These are phyloP conservation scores for Plagiodera versicolora DNA, from an alignment of 2,888 invertebrate species.

Conservation along the genomic window DNA sequence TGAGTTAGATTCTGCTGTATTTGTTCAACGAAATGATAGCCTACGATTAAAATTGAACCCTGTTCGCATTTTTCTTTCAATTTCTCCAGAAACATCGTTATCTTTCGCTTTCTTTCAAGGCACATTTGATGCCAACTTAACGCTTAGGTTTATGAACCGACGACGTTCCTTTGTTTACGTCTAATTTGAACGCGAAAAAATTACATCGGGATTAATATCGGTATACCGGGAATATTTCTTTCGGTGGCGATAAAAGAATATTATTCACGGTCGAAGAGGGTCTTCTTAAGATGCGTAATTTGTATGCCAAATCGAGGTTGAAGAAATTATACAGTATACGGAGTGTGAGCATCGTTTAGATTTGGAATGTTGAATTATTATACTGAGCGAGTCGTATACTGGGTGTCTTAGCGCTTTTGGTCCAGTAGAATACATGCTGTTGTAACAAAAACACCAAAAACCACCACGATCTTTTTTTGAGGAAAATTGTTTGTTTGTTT, in stretches of 20 bases:
- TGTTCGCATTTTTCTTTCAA: slow-evolving; percentile 49
- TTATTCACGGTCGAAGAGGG: not conserved
- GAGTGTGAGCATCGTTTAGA: not conserved
- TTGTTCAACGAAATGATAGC: not conserved
- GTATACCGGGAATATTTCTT: slow-evolving; percentile 30
- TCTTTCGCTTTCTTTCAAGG: slow-evolving; percentile 17
- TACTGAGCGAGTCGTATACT: no score
- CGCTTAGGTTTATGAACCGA: slow-evolving; percentile 19
- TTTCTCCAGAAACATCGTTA: slow-evolving; percentile 39
- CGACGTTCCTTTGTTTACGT: slow-evolving; percentile 24
- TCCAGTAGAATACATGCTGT: no score
- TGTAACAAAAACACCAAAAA: no score
- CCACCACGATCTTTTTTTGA: no score
- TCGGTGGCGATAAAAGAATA: not conserved
- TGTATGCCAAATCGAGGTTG: slow-evolving; percentile 11
- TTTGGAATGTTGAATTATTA: not conserved
- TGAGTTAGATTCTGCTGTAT: no score
- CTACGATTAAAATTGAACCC: not conserved
- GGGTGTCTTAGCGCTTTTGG: no score
- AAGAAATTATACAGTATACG: not conserved
- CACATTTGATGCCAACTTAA: slow-evolving; percentile 12
- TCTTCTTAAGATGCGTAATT: slow-evolving; percentile 10
- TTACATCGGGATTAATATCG: slow-evolving; percentile 30
- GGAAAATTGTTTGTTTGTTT: no score
- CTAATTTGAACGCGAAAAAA: slow-evolving; percentile 30